These are phyloP conservation scores for Elysia chlorotica DNA, from an alignment of 1,140 invertebrate species.

Conservation along the genomic window DNA sequence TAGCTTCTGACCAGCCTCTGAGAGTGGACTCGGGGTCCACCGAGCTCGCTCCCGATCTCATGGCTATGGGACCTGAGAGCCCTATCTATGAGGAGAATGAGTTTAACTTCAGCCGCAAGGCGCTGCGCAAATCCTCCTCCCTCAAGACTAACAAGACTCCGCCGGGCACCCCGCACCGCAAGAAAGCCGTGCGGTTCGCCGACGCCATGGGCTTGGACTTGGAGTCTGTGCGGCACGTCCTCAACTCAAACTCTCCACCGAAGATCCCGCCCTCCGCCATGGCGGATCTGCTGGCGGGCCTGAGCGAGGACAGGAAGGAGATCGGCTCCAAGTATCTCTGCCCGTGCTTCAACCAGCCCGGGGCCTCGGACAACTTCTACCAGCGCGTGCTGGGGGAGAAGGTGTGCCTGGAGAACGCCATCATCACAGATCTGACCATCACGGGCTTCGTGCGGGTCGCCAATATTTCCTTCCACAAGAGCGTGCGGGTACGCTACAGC, in stretches of 20 bases:
- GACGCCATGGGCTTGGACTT: conserved; percentile 92
- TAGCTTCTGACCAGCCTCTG: neutral
- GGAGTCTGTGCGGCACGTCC: conserved; percentile 76
- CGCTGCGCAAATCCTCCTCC: conserved; percentile 67
- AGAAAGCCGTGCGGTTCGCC: conserved; percentile 94
- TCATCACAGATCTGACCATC: conserved; percentile 70
- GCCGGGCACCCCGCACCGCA: conserved; percentile 73
- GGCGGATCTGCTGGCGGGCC: conserved; percentile 45
- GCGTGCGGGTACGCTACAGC: conserved; percentile 84
- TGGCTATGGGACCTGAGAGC: too few relatives aligned
- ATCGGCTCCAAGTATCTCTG: conserved; percentile 64
- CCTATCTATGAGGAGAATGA: conserved; percentile 52
- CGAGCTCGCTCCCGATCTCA: too few relatives aligned
- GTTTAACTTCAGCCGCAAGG: conserved; percentile 50
- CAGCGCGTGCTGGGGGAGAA: conserved; percentile 74
- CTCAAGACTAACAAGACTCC: conserved; percentile 90
- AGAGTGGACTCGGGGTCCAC: neutral
- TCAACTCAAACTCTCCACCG: conserved; percentile 57
- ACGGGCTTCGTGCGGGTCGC: conserved; percentile 83
- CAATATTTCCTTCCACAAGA: conserved; percentile 91
- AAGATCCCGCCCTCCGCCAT: conserved; percentile 58
- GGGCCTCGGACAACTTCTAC: conserved; percentile 75
- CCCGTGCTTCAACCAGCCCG: conserved; percentile 84
- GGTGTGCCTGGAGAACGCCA: conserved; percentile 82
- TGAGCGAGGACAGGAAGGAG: conserved; percentile 36